Evolutionary conservation across 1,140 invertebrate species (phyloP).

Genomic region (Acromyrmex charruanus): DNA sequence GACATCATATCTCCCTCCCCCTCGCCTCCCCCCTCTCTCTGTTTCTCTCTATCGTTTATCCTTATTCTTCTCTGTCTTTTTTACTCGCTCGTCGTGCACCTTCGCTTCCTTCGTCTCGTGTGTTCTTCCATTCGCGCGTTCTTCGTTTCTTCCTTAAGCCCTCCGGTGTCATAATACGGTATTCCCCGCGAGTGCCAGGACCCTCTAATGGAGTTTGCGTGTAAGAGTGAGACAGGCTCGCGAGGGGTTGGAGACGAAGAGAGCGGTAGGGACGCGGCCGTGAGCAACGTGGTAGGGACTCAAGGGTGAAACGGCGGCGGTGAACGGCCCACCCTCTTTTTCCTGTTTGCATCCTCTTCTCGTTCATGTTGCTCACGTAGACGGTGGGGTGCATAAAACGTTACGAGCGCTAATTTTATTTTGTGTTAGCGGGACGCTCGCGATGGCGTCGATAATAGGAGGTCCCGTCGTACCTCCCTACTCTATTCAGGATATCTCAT

Average conservation of each 20-base stretch:
- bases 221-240: constrained; percentile 78
- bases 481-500: constrained; percentile 16
- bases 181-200: constrained; percentile 73
- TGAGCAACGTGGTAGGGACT: constrained; percentile 1
- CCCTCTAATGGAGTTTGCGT: constrained; percentile 82
- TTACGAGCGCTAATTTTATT: constrained; percentile 78
- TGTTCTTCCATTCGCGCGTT: constrained; percentile 51
- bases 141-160: constrained; percentile 59
- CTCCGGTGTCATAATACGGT: constrained; percentile 78
- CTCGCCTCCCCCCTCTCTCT: not conserved
- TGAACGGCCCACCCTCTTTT: constrained; percentile 18
- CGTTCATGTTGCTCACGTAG: constrained; percentile 27
- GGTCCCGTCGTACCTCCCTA: constrained; percentile 7
- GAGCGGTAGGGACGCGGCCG: constrained; percentile 50
- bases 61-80: not conserved
- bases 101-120: constrained; percentile 31
- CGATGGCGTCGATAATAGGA: constrained; percentile 65
- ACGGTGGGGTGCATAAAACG: constrained; percentile 68
- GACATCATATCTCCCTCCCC: not conserved
- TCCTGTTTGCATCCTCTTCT: constrained; percentile 23
- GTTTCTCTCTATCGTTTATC: not conserved
- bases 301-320: constrained; percentile 6
- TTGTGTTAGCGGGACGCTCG: constrained; percentile 59
- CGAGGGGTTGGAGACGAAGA: constrained; percentile 44
- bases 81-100: not conserved